Conservation (phyloP, 2,113 vertebrate genomes). For the Carassius gibelio region DNA sequence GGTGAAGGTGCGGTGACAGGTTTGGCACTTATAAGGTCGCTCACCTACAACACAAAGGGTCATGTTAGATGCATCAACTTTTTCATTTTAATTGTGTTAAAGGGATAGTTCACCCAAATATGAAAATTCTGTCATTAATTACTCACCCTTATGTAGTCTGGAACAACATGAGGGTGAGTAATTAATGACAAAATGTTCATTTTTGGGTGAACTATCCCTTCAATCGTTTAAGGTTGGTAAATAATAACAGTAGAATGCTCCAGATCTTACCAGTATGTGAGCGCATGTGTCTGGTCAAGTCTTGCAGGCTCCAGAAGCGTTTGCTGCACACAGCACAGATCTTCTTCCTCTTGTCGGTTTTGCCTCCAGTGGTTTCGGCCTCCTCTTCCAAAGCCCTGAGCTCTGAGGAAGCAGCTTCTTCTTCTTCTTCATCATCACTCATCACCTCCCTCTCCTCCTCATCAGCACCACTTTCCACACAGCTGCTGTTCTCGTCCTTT, state of each 20-base stretch:
- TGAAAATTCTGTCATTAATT: no score
- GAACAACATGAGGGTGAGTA: no score
- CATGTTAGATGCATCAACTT: not conserved
- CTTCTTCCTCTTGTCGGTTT: constrained; percentile 97
- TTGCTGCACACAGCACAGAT: constrained; percentile 94
- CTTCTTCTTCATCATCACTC: constrained; percentile 58
- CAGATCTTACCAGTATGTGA: constrained; percentile 90
- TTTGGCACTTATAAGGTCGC: constrained; percentile 93
- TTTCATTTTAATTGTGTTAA: not conserved
- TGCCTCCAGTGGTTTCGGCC: constrained; percentile 55
- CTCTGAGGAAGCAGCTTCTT: constrained; percentile 52
- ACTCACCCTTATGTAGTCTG: no score
- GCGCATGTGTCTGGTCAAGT: constrained; percentile 95
- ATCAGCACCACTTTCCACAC: constrained; percentile 44
- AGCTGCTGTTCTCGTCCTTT: constrained; percentile 46
- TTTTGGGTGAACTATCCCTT: no score
- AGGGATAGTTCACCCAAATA: no score
- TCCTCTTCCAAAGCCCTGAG: constrained; percentile 36
- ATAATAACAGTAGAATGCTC: not conserved
- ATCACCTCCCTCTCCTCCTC: constrained; percentile 57
- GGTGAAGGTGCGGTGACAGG: constrained; percentile 94
- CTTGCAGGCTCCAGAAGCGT: constrained; percentile 97
- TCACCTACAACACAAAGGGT: constrained; percentile 77
- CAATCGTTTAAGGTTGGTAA: not conserved
- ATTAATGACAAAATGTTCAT: no score